Base-by-base conservation (phyloP, 30 jellyfish, hydroid and myxozoan species). In the Pelagia noctiluca region DNA sequence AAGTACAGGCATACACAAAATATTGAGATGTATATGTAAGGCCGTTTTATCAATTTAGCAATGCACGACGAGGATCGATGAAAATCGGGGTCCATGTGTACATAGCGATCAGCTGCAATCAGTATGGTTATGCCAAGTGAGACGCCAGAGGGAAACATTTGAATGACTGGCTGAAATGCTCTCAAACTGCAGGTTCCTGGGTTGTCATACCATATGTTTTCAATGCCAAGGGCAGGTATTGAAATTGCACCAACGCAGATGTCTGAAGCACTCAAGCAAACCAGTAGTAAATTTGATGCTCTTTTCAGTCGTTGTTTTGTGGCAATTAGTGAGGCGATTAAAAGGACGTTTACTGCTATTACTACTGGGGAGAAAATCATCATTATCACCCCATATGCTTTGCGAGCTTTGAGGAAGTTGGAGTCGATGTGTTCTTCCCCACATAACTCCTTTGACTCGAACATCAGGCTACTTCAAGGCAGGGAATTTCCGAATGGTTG, bases 41-140 rank as follows among this genome's bases (percentile, higher is more conserved):
- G n/a, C n/a, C n/a, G n/a, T n/a, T n/a, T n/a, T n/a, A n/a, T n/a
- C n/a, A n/a, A n/a, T n/a, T n/a, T n/a, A n/a, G n/a, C n/a, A n/a
- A n/a, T n/a, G n/a, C n/a, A n/a, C n/a, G n/a, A n/a, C n/a, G n/a
- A n/a, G n/a, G n/a, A n/a, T 30, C 52, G 0, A 10, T 13, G 33
- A 0, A 66, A 16, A 22, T 66, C 21, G 1, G 79, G 79, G 49
- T 66, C 35, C 79, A 66, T 66, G 23, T 66, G 46, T 33, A 66
- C 13, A 25, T 31, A 66, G 18, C n/a, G n/a, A n/a, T n/a, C n/a
- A n/a, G n/a, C n/a, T n/a, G n/a, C n/a, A n/a, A n/a, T n/a, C n/a
- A n/a, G 60, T 22, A 36, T 66, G n/a, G n/a, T 57, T 11, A 66
- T 66, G 16, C 60, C 46, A 19, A 66, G 10, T 16, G 57, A 12